Conservation (phyloP, 2,113 vertebrate species). For the Acinonyx jubatus region DNA sequence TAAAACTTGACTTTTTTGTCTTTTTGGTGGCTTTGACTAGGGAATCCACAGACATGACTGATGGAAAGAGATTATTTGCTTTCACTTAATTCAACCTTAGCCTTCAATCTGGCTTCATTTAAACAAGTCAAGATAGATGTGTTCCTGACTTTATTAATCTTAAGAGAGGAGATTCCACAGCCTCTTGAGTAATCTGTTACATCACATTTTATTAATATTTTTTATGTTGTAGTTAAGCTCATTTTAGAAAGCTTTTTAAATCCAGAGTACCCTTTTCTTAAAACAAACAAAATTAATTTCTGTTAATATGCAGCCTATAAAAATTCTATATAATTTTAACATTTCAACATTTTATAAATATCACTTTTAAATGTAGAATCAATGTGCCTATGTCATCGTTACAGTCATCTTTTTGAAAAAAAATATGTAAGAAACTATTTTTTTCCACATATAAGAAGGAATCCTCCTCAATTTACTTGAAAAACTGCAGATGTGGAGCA, state of each 20-base stretch:
- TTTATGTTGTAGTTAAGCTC: constrained; percentile 5
- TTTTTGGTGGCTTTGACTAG: constrained; percentile 35
- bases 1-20: not conserved
- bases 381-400: not conserved
- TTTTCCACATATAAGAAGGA: not conserved
- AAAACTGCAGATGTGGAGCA: not conserved
- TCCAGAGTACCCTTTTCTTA: not conserved
- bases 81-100: constrained; percentile 2
- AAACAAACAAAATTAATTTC: constrained; percentile 45
- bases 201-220: constrained; percentile 6
- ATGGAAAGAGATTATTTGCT: constrained; percentile 19
- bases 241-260: constrained; percentile 49
- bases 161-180: not conserved
- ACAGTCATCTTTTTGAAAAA: not conserved
- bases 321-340: not conserved
- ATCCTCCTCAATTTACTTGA: not conserved
- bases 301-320: not conserved
- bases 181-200: constrained; percentile 1
- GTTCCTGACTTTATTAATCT: constrained; percentile 11
- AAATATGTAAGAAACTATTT: not conserved
- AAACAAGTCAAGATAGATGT: constrained; percentile 41
- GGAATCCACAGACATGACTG: not conserved
- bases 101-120: constrained; percentile 43
- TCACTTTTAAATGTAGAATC: constrained; percentile 31
- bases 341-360: constrained; percentile 30